Conservation (phyloP, 53 echinoderm and acorn worm species). For the Glandiceps talaboti region DNA sequence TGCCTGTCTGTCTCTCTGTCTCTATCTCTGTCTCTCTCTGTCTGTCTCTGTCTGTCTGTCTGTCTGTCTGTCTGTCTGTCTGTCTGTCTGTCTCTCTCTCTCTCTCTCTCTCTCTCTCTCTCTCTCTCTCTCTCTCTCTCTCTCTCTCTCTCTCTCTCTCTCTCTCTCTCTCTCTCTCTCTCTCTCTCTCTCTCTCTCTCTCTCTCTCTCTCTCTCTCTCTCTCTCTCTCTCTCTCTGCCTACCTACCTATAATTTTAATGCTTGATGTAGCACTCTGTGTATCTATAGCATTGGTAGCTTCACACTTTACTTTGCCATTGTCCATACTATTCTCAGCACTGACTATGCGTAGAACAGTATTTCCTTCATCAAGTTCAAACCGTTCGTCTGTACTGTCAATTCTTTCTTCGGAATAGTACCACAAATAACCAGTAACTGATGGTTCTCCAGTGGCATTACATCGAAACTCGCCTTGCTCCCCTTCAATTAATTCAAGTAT, state of each 20-base stretch:
- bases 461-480: slow-evolving; percentile 35
- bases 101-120: slow-evolving; percentile 1
- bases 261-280: slow-evolving; percentile 30
- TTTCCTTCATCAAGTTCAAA: slow-evolving; percentile 4
- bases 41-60: too few species aligned
- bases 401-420: slow-evolving; percentile 63
- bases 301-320: slow-evolving; percentile 59
- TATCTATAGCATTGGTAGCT: slow-evolving; percentile 67
- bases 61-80: neutral
- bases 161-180: slow-evolving; percentile 1
- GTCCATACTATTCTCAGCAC: slow-evolving; percentile 78
- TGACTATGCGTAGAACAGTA: neutral
- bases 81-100: neutral
- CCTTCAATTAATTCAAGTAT: slow-evolving; percentile 49
- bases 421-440: slow-evolving; percentile 52
- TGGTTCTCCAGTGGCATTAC: slow-evolving; percentile 55
- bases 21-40: too few species aligned
- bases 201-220: slow-evolving; percentile 1
- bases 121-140: slow-evolving; percentile 1
- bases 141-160: slow-evolving; percentile 1
- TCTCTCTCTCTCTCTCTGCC: neutral
- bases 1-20: too few species aligned
- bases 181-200: slow-evolving; percentile 1
- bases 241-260: slow-evolving; percentile 44
- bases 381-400: slow-evolving; percentile 42